phyloP scores from a whole-genome alignment of 2,113 vertebrate genomes.

The Lepidothrix coronata region DNA sequence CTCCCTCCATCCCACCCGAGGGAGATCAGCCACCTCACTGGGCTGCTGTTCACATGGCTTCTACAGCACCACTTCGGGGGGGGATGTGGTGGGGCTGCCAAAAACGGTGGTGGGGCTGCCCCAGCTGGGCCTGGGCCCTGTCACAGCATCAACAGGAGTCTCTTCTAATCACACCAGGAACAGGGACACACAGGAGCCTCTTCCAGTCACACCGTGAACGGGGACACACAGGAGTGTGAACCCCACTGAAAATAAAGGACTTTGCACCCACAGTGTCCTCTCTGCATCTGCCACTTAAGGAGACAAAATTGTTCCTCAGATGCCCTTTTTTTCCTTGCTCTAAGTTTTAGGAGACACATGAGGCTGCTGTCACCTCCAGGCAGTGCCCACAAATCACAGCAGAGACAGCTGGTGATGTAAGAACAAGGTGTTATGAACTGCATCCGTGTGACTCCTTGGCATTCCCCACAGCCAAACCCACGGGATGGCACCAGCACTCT shows the following conservation, averaged over 20 bases:
- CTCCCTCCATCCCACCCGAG: background rate
- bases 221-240: background rate
- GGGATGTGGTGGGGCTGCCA: background rate
- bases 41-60: background rate
- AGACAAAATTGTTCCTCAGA: background rate
- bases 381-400: accelerated
- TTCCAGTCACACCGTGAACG: background rate
- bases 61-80: background rate
- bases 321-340: background rate
- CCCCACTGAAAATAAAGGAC: accelerated
- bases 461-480: background rate
- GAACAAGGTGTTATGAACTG: background rate
- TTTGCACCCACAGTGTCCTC: accelerated
- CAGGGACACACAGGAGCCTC: background rate
- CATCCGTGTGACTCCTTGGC: background rate
- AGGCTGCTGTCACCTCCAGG: background rate
- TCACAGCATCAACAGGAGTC: no score
- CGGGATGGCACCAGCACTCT: background rate
- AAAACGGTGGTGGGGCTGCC: background rate
- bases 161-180: background rate
- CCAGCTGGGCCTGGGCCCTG: background rate
- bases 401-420: background rate
- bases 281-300: background rate
- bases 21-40: background rate
- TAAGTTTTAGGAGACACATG: accelerated